These are phyloP conservation scores for Acleris holmiana DNA, from an alignment of 2,888 invertebrate species.

Conservation along the genomic window DNA sequence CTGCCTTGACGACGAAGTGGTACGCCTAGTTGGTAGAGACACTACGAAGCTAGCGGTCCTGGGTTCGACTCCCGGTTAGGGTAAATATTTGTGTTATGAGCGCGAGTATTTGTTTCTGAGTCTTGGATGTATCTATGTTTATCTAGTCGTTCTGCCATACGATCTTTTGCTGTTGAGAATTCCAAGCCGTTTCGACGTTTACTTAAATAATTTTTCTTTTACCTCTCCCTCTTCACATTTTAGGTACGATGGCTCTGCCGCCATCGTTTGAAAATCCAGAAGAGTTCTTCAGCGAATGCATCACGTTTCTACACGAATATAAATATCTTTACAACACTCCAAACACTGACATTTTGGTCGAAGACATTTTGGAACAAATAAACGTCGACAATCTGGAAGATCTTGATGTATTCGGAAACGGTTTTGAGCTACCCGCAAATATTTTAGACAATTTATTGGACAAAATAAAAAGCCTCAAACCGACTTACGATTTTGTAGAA, in stretches of 20 bases:
- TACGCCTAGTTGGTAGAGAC: no score
- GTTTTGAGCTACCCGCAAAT: slow-evolving; percentile 47
- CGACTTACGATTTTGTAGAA: slow-evolving; percentile 45
- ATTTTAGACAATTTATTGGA: slow-evolving; percentile 55
- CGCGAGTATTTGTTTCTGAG: no score
- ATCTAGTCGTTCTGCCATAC: no score
- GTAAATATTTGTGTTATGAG: no score
- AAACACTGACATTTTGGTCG: slow-evolving; percentile 86
- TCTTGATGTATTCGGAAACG: slow-evolving; percentile 48
- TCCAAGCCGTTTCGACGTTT: no score
- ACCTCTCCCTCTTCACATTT: not conserved
- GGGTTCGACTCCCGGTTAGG: no score
- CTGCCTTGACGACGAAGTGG: no score
- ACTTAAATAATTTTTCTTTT: no score
- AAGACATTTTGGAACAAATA: slow-evolving; percentile 81
- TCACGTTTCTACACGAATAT: slow-evolving; percentile 84
- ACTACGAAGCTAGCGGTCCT: no score
- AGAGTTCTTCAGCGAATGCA: slow-evolving; percentile 83
- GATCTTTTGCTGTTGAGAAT: no score
- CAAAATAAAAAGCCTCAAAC: slow-evolving; percentile 52
- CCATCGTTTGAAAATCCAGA: slow-evolving; percentile 48
- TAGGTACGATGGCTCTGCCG: slow-evolving; percentile 62
- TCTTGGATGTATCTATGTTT: no score
- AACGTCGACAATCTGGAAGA: slow-evolving; percentile 62
- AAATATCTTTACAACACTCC: slow-evolving; percentile 86